phyloP scores from a whole-genome alignment of 2,797 vertebrate genomes.

The Falco biarmicus region DNA sequence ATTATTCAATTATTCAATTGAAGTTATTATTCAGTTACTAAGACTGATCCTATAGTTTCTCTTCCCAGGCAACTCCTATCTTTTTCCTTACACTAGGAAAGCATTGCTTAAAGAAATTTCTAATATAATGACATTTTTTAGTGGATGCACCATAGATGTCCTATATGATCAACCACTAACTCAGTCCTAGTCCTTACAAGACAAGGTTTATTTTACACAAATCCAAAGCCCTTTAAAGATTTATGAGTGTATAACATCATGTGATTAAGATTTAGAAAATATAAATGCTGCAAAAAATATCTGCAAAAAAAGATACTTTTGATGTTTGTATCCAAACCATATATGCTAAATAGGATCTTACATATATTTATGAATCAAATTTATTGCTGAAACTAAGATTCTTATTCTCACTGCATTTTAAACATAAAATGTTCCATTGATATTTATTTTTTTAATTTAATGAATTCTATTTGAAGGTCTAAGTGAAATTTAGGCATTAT shows the following conservation, averaged over 20 bases:
- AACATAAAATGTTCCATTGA: neutral
- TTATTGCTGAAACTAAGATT: neutral
- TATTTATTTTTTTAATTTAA: neutral
- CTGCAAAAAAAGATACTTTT: neutral
- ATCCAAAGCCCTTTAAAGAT: neutral
- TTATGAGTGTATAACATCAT: neutral
- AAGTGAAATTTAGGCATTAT: neutral
- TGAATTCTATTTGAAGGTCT: neutral
- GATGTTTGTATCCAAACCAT: neutral
- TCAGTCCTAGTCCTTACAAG: neutral
- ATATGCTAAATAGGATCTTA: neutral
- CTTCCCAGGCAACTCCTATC: neutral
- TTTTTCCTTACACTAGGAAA: neutral
- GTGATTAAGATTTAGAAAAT: neutral
- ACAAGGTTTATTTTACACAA: neutral
- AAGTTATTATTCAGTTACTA: neutral
- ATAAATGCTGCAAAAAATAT: neutral
- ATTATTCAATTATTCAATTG: too few relatives aligned
- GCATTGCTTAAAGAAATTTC: neutral
- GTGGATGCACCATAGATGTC: neutral
- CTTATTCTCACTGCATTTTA: neutral
- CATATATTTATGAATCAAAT: neutral
- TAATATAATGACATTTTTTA: neutral
- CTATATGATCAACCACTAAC: neutral
- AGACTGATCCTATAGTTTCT: neutral